These are phyloP conservation scores for Brachionus paranguensis DNA, from an alignment of 1,140 invertebrate genomes.

Conservation along the genomic window DNA sequence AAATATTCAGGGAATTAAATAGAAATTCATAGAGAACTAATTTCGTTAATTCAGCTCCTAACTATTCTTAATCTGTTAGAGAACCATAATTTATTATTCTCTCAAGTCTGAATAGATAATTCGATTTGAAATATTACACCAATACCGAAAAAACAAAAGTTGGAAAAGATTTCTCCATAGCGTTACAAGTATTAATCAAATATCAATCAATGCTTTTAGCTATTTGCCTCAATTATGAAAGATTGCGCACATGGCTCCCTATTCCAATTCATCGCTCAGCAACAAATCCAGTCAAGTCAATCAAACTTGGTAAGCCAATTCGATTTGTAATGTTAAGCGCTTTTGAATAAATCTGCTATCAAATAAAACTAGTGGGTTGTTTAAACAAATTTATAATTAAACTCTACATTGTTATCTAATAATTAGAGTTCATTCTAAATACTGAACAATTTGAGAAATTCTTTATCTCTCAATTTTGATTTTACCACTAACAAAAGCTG, in stretches of 20 bases:
- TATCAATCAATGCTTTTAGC: constrained; percentile 9
- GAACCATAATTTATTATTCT: neutral
- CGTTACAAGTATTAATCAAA: constrained; percentile 34
- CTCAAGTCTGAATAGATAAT: neutral
- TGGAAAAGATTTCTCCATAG: neutral
- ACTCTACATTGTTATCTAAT: neutral
- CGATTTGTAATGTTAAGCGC: neutral
- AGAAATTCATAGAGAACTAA: neutral
- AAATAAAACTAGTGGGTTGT: neutral
- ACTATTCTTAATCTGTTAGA: neutral
- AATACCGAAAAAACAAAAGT: neutral
- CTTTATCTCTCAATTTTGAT: neutral
- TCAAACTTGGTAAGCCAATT: neutral
- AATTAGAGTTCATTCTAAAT: neutral
- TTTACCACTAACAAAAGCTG: neutral
- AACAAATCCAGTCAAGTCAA: neutral
- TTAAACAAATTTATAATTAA: neutral
- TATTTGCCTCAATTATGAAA: neutral
- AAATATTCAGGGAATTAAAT: neutral
- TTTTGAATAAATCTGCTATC: neutral
- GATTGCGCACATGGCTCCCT: neutral
- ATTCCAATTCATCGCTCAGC: neutral
- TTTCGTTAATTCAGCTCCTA: neutral
- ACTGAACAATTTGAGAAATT: neutral
- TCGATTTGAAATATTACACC: constrained; percentile 14